Evolutionary conservation across 1,140 invertebrate genomes (phyloP), one percentile per base, ranked within the genome.

Genomic region (Colletes latitarsis): DNA sequence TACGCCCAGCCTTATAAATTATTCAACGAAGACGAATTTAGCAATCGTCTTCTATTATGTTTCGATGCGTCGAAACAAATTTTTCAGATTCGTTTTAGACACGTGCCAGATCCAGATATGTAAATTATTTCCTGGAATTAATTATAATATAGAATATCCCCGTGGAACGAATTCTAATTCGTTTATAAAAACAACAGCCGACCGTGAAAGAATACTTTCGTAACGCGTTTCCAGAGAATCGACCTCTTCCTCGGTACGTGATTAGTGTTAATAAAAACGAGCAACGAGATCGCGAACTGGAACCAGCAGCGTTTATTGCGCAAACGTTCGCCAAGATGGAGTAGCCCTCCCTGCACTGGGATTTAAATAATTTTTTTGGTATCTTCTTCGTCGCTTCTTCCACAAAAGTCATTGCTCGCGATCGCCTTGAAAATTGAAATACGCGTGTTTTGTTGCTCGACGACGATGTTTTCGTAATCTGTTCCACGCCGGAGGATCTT

Each of bases 281-380:
- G 5, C 4, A 41, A 41, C 6, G 2, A 15, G 30, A 41, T n/a
- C 39, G 10, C 39, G 3, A 30, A 14, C 17, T 15, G 6, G 17
- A 6, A 39, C 53, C 53, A 17, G 17, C 9, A n/a, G 4, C 15
- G n/a, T 57, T 1, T 3, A 4, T 78, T 78, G 49, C 46, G 46
- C 9, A 63, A 73, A 2, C 0, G 49, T 19, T 39, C 4, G 2
- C 19, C 12, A 1, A 63, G 9, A 55, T 12, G 9, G 43, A 46
- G 43, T 15, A 66, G 6, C 30, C n/a, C 15, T 30, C 17, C 19
- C 15, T 63, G 39, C 15, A 1, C 15, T n/a, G 1, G 1, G 4
- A 67, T 76, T 76, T 30, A 55, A 15, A 77, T 77, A 58, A 68
- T 77, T 68, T 30, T 30, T 30, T 30, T 30, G 1, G 30, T 30